Conservation (phyloP, 2,797 vertebrate species). For the Onychomys torridus region DNA sequence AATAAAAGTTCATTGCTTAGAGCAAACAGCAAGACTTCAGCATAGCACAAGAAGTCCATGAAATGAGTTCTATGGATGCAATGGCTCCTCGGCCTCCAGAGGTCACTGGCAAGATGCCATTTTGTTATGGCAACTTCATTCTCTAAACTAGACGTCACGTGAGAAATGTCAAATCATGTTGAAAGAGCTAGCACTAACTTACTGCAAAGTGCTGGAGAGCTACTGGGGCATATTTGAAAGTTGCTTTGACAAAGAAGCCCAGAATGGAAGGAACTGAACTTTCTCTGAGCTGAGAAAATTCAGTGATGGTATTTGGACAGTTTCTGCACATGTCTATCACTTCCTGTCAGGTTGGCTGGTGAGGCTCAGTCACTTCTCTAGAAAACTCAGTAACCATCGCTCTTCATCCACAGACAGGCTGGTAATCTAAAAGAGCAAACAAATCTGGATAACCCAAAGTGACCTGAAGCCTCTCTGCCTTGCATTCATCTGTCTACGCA, state of each 20-base stretch:
- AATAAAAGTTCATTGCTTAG: conserved; percentile 67
- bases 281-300: not conserved
- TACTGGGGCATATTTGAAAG: not conserved
- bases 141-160: not conserved
- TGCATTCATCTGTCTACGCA: not conserved
- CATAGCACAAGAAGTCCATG: not conserved
- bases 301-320: not conserved
- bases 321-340: not conserved
- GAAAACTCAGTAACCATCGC: not conserved
- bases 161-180: conserved; percentile 59
- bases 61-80: not conserved
- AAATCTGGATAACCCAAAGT: not conserved
- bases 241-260: conserved; percentile 7
- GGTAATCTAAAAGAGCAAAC: conserved; percentile 22
- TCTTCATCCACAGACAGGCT: not conserved
- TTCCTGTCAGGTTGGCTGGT: not conserved
- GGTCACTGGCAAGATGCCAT: conserved; percentile 47
- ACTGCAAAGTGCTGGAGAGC: not conserved
- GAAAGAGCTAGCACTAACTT: conserved; percentile 25
- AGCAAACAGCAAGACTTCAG: conserved; percentile 57
- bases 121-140: conserved; percentile 61
- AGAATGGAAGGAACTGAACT: not conserved
- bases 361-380: not conserved
- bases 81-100: conserved; percentile 12
- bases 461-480: not conserved